Evolutionary conservation across 2,797 vertebrate genomes (phyloP).

Genomic region (Centroberyx gerrardi): DNA sequence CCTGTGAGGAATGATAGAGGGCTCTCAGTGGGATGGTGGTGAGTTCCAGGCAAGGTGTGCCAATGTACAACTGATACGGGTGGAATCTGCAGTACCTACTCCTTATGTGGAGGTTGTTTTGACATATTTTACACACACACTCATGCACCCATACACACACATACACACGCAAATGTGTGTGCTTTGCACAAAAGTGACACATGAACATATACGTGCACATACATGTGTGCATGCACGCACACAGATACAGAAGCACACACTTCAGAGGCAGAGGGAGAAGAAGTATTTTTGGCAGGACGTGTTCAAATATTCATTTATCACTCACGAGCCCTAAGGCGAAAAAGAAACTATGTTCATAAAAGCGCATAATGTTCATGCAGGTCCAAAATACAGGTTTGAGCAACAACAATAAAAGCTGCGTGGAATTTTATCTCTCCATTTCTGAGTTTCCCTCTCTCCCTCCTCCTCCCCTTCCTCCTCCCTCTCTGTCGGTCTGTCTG

Average conservation of each 20-base stretch:
- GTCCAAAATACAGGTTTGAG: slow-evolving; percentile 75
- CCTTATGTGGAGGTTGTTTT: slow-evolving; percentile 70
- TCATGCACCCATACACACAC: background rate
- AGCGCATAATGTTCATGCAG: slow-evolving; percentile 65
- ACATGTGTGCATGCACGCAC: slow-evolving; percentile 53
- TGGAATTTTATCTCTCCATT: slow-evolving; percentile 65
- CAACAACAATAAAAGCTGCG: slow-evolving; percentile 74
- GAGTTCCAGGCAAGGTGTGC: slow-evolving; percentile 89
- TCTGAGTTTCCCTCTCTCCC: slow-evolving; percentile 46
- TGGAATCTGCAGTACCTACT: slow-evolving; percentile 86
- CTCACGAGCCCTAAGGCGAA: slow-evolving; percentile 58
- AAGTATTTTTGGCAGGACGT: slow-evolving; percentile 29
- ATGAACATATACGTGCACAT: slow-evolving; percentile 7
- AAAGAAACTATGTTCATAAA: slow-evolving; percentile 77
- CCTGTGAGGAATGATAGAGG: slow-evolving; percentile 78
- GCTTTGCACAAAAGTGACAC: background rate
- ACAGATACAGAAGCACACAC: slow-evolving; percentile 3
- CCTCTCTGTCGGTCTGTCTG: slow-evolving; percentile 57
- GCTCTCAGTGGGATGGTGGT: slow-evolving; percentile 82
- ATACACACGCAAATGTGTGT: background rate
- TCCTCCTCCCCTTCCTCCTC: background rate
- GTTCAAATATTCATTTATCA: slow-evolving; percentile 62
- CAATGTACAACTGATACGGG: slow-evolving; percentile 86
- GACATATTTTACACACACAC: slow-evolving; percentile 49
- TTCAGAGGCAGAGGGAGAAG: slow-evolving; percentile 6